Percentiles rank a stretch among this genome's conserved stretches.
phyloP scores from a whole-genome alignment of 2,888 invertebrate species.

The Dasysyrphus tricinctus region DNA sequence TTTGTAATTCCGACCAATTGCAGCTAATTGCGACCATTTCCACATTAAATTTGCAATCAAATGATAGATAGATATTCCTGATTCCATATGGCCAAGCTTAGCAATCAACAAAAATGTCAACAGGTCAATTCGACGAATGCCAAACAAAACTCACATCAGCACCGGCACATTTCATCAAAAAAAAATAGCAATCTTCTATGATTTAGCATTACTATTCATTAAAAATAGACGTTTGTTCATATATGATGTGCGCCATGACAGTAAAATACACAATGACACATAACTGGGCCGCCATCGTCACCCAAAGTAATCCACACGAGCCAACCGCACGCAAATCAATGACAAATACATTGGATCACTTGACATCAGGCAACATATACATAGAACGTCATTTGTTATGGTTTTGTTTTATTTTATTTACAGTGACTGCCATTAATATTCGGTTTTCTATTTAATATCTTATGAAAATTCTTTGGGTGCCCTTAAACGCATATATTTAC shows the following conservation, averaged over 20 bases:
- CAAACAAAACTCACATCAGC: conserved; percentile 43
- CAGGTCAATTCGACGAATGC: conserved; percentile 52
- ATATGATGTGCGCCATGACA: neutral
- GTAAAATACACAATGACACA: conserved; percentile 22
- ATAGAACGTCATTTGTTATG: neutral
- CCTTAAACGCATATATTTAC: too few relatives aligned
- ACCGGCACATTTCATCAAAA: conserved; percentile 20
- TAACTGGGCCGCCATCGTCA: conserved; percentile 43
- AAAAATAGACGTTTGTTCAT: neutral
- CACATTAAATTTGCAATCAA: conserved; percentile 34
- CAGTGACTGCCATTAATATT: too few relatives aligned
- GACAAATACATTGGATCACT: conserved; percentile 50
- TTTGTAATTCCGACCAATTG: conserved; percentile 47
- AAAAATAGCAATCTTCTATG: conserved; percentile 7
- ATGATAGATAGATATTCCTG: neutral
- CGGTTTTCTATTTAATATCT: too few relatives aligned
- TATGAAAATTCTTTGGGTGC: too few relatives aligned
- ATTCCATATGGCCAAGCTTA: conserved; percentile 30
- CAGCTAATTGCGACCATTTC: conserved; percentile 43
- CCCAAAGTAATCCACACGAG: conserved; percentile 62
- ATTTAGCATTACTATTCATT: conserved; percentile 20
- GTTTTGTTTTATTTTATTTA: conserved; percentile 11
- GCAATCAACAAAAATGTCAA: conserved; percentile 63
- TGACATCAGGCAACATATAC: neutral
- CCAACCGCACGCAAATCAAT: conserved; percentile 68